These are phyloP conservation scores for Bactericera cockerelli DNA, from an alignment of 1,140 invertebrate genomes.

Conservation along the genomic window DNA sequence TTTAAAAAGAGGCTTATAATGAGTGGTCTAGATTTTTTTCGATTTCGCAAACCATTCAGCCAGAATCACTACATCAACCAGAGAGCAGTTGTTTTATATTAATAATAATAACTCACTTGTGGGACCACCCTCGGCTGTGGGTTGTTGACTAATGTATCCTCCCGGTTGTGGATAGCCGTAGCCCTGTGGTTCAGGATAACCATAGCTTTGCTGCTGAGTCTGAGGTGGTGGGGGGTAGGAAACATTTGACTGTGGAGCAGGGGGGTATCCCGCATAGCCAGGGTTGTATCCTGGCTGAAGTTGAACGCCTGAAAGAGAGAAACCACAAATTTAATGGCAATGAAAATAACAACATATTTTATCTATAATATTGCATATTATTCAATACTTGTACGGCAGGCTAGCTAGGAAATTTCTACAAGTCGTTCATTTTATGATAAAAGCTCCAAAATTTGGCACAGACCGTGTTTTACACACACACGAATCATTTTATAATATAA, in stretches of 20 bases:
- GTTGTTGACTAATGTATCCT: conserved; percentile 10
- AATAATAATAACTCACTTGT: background rate
- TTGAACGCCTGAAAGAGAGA: conserved; percentile 4
- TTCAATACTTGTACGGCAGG: background rate
- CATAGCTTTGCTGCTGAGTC: background rate
- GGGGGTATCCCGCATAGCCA: conserved; percentile 14
- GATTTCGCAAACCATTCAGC: too few species aligned
- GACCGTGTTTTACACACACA: too few species aligned
- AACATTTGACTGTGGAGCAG: background rate
- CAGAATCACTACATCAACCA: too few species aligned
- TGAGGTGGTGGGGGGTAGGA: background rate
- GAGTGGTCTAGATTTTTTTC: too few species aligned
- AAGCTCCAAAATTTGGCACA: background rate
- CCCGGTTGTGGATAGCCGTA: conserved; percentile 4
- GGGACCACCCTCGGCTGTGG: background rate
- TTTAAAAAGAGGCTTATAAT: too few species aligned
- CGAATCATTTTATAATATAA: too few species aligned
- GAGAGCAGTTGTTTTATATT: too few species aligned
- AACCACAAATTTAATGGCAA: too few species aligned
- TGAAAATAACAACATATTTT: background rate
- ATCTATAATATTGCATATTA: background rate
- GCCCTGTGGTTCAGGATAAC: conserved; percentile 15
- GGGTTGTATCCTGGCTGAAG: conserved; percentile 15
- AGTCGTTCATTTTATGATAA: background rate
- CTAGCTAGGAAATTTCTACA: background rate